Base-by-base conservation (phyloP, 2,888 invertebrate species). In the Artemia sp. region DNA sequence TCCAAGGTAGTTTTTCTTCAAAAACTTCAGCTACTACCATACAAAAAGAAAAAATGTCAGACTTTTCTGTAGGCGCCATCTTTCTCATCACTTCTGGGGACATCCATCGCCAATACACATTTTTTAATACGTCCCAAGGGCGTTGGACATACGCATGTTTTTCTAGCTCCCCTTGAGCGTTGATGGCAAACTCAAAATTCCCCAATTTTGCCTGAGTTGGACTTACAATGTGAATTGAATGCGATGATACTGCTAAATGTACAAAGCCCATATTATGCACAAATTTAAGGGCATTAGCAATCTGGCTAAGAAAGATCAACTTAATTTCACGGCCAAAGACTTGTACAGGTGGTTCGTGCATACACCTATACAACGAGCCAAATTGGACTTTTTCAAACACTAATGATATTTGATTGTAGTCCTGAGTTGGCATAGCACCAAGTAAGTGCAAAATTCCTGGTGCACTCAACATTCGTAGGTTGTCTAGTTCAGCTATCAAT, bases 201-300 rank as follows among this genome's bases (percentile, higher is more conserved):
- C 64, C 64, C 24, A 58, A 58, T 58, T 58, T 58, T n/a, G 64
- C 64, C 64, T 58, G 64, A 24, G n/a, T n/a, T 58, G 64, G 64
- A 58, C 64, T 24, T 19, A 11, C 64, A n/a, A 58, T 19, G 64
- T 58, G 64, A 9, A 58, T 58, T 9, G 64, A 58, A 24, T 58
- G 64, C 1, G 64, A 58, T 8, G 64, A 58, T 9, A 58, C 64
- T 8, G 64, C 64, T 19, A 58, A 24, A 24, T 58, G 64, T 8
- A 58, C 14, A 24, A 19, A 58, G 64, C 64, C 64, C 8, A n/a
- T 58, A 9, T 11, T 58, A 9, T 58, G 64, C 14, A 58, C 14
- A n/a, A n/a, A 8, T 24, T 58, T 58, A 9, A 58, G 10, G 64
- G 64, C 64, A 10, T 58, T 58, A 9, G 64, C 64, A 58, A 58